A percentile compares a stretch with the other conserved stretches of the same genome.
phyloP scores from a whole-genome alignment of 2,113 vertebrate species.

The Labeo catla region DNA sequence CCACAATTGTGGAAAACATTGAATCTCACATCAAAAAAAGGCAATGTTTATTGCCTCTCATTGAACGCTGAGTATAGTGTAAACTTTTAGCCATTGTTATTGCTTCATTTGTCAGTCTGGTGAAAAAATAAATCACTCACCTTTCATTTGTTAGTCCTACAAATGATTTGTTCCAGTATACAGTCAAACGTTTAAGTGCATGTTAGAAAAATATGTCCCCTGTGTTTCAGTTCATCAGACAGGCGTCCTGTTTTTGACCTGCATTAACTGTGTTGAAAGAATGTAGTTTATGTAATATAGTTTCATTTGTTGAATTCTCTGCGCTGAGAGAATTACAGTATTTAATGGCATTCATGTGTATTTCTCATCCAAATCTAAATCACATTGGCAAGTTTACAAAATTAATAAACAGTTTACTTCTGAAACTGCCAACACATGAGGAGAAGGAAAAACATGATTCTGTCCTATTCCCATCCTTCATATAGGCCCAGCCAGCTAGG shows the following conservation, averaged over 20 bases:
- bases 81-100: background rate
- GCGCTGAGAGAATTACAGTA: background rate
- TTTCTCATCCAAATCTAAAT: background rate
- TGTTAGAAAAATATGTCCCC: background rate
- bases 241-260: background rate
- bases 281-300: conserved; percentile 7
- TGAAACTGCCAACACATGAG: conserved; percentile 4
- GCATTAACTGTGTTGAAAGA: conserved; percentile 11
- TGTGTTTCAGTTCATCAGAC: background rate
- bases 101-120: background rate
- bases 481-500: background rate
- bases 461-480: background rate
- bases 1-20: background rate
- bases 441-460: background rate
- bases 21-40: no score
- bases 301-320: conserved; percentile 14
- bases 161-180: background rate
- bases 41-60: background rate
- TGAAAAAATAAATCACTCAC: background rate
- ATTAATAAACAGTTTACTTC: background rate
- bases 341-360: background rate
- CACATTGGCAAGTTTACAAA: conserved; percentile 16
- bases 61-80: background rate
- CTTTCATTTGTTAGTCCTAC: background rate
- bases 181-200: background rate